These are phyloP conservation scores for Chrysochloris asiatica DNA, from an alignment of 2,113 vertebrate species.

Conservation along the genomic window DNA sequence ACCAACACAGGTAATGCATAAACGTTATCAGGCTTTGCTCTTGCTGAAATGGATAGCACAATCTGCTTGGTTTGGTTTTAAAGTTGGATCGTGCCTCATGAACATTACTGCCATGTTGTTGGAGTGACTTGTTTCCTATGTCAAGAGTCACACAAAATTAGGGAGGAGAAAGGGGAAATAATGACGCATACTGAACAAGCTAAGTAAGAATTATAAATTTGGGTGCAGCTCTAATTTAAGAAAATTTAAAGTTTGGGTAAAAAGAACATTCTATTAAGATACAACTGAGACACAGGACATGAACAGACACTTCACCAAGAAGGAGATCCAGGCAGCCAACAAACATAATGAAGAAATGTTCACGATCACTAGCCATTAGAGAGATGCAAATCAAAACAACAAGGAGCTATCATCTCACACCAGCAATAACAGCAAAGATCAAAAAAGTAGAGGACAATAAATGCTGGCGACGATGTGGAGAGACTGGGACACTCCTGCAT, in stretches of 20 bases:
- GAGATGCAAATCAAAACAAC: too few relatives aligned
- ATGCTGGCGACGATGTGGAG: too few relatives aligned
- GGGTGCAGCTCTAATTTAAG: neutral
- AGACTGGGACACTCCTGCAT: too few relatives aligned
- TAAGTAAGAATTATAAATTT: neutral
- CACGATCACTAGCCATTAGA: too few relatives aligned
- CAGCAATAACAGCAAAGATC: too few relatives aligned
- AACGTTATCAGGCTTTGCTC: neutral
- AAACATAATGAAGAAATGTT: too few relatives aligned
- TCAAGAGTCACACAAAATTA: constrained; percentile 27
- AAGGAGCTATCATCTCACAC: too few relatives aligned
- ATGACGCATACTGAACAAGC: neutral
- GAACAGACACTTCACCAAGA: too few relatives aligned
- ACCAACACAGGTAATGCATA: neutral
- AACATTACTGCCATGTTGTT: neutral
- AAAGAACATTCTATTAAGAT: neutral
- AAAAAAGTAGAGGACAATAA: too few relatives aligned
- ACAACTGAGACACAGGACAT: too few relatives aligned
- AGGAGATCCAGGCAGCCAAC: too few relatives aligned
- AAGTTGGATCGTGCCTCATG: neutral
- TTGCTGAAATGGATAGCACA: neutral
- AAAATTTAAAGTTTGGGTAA: neutral
- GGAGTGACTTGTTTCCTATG: neutral
- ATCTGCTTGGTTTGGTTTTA: neutral
- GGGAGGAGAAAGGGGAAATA: constrained; percentile 14